Conservation (phyloP, 2,797 vertebrate genomes). For the Clarias pachynema region DNA sequence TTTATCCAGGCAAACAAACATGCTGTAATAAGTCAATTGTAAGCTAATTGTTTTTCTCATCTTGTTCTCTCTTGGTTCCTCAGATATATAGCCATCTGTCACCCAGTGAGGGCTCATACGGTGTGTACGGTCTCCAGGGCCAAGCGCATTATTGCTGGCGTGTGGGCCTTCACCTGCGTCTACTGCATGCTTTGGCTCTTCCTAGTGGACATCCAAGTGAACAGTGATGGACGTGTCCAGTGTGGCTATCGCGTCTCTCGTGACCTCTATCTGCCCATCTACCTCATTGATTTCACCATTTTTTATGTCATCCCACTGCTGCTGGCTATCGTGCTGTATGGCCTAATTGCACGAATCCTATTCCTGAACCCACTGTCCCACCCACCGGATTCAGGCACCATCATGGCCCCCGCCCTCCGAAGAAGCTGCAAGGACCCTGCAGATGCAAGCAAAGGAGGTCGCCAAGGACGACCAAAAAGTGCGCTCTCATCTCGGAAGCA, state of each 20-base stretch:
- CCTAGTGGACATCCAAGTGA: constrained; percentile 81
- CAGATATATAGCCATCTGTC: constrained; percentile 84
- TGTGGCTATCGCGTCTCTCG: constrained; percentile 82
- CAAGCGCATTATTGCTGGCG: constrained; percentile 74
- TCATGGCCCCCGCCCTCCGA: constrained; percentile 60
- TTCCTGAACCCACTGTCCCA: constrained; percentile 74
- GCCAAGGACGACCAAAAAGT: constrained; percentile 65
- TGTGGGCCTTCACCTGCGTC: constrained; percentile 79
- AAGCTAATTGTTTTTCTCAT: background rate
- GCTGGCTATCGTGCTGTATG: constrained; percentile 78
- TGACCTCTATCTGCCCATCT: constrained; percentile 84
- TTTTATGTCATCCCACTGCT: constrained; percentile 81
- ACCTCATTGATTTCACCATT: constrained; percentile 82
- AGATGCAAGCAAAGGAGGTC: constrained; percentile 54
- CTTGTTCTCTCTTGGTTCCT: constrained; percentile 9
- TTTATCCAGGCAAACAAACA: constrained; percentile 1
- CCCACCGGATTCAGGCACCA: constrained; percentile 61
- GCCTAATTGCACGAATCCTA: constrained; percentile 79
- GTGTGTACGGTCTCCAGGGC: constrained; percentile 80
- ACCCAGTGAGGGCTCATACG: constrained; percentile 79
- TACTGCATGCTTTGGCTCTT: constrained; percentile 87
- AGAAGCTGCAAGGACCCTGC: constrained; percentile 66
- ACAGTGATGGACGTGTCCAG: constrained; percentile 67
- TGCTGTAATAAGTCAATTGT: background rate
- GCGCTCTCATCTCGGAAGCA: constrained; percentile 80